Base-by-base conservation (phyloP, 2,888 invertebrate species). In the Elegia similella region DNA sequence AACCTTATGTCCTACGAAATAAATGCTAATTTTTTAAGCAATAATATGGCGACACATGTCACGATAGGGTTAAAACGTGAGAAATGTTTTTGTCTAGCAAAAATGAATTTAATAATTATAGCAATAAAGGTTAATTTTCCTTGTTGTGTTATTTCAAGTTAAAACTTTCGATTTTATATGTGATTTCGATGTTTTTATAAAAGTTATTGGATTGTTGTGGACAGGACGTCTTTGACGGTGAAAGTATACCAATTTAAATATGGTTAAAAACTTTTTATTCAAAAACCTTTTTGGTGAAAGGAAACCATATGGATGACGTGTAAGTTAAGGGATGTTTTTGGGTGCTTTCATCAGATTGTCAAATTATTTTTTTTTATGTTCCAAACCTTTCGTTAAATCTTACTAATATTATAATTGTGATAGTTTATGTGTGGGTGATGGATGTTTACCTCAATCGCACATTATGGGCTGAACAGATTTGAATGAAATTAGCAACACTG, bases 31-130 rank as follows among this genome's bases (percentile, higher is more conserved):
- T 8, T 48, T 48, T 16, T 10, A 13, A 13, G 30, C 60, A 63
- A 66, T 64, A 62, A 63, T 63, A 66, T 65, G 63, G 66, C 57
- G 68, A 72, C 74, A 73, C 66, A 73, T 74, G 73, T 69, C 69
- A 68, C 62, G 66, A 55, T 42, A 48, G 42, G 47, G 48, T 56
- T 48, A 42, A 42, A 29, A 48, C 16, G 43, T 43, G 15, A 46
- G 23, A 55, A 30, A 48, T 38, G 5, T 38, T 2, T 23, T 42
- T 30, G 0, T 13, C 0, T 7, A 38, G 7, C n/a, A 8, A 42
- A 48, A 56, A 50, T 42, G 0, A 8, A 30, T 7, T 29, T 56
- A 34, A 12, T 16, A 34, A 29, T 16, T 29, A 12, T 30, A 43
- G 13, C 2, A 13, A 10, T 34, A 54, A 53, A 66, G 68, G 69